Evolutionary conservation across 2,888 invertebrate species (phyloP), one percentile per base, ranked within the genome.

Genomic region (Ferdinandea cuprea): DNA sequence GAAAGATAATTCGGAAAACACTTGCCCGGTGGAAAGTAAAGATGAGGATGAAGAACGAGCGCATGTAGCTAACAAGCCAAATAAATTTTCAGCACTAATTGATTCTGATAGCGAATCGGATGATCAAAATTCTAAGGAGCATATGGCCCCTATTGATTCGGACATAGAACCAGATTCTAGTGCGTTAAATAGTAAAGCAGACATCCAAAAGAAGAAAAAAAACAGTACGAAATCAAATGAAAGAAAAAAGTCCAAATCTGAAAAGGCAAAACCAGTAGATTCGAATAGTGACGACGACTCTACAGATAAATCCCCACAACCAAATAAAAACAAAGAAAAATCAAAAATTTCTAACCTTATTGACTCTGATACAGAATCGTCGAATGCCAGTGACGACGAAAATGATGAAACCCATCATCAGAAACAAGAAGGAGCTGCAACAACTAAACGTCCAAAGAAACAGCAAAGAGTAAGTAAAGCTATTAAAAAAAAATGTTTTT

Each of bases 201-300:
- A n/a, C 13, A 9, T 1, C 4, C 2, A 0, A 72, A 37, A 11
- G 15, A 44, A 15, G 32, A 40, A 35, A 32, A 48, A 5, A 30
- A 30, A 17, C n/a, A 40, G 13, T n/a, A 7, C 40, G 13, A 40
- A 40, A 2, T 7, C 13, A 7, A 13, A 3, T 0, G 63, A 0
- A 71, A 54, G 5, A 19, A 65, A 6, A 25, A 25, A 25, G 5
- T 25, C 5, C 3, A 87, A 68, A 25, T 85, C 86, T 6, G 89
- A 86, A 59, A 85, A 85, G 9, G 85, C 86, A 0, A 40, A 78
- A 1, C 46, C 87, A 15, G 76, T 86, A 17, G 86, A 86, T 50
- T 86, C 88, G 1, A 88, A 88, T 25, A 88, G 87, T 71, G 88
- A 88, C 21, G 85, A 85, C 30, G 19, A n/a, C 3, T 15, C 46